Conservation (phyloP, 2,113 vertebrate species). For the Lagopus leucura region DNA sequence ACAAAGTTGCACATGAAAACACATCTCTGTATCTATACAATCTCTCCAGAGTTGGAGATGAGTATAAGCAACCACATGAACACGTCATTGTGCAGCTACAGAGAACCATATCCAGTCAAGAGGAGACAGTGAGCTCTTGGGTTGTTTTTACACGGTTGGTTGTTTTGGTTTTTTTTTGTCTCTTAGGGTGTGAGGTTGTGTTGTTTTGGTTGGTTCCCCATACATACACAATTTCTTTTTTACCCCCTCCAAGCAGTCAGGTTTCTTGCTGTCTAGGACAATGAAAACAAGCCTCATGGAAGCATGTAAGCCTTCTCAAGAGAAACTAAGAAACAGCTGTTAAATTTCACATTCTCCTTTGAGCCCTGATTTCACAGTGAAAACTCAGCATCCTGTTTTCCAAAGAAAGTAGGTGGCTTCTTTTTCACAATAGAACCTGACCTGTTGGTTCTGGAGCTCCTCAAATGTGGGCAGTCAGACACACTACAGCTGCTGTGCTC, state of each 20-base stretch:
- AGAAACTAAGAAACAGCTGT: slow-evolving; percentile 65
- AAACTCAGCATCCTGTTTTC: slow-evolving; percentile 45
- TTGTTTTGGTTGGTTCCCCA: too few species aligned
- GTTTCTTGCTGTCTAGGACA: slow-evolving; percentile 29
- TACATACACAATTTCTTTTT: too few species aligned
- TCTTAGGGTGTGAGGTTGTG: too few species aligned
- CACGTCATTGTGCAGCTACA: neutral
- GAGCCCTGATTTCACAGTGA: slow-evolving; percentile 47
- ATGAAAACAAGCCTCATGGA: neutral
- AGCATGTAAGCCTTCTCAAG: slow-evolving; percentile 4
- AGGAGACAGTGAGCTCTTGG: neutral
- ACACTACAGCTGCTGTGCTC: slow-evolving; percentile 9
- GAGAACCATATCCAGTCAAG: slow-evolving; percentile 3
- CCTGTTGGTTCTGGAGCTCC: slow-evolving; percentile 41
- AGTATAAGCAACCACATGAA: neutral
- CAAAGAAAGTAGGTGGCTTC: neutral
- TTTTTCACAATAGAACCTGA: slow-evolving; percentile 24
- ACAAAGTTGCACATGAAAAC: neutral
- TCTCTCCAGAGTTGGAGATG: neutral
- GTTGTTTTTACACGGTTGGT: too few species aligned
- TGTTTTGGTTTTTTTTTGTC: too few species aligned
- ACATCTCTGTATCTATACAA: neutral
- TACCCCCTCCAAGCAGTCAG: neutral
- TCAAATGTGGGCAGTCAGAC: slow-evolving; percentile 9
- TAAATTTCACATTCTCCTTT: slow-evolving; percentile 8